Conservation (phyloP, 1,140 invertebrate species). For the Pseudomyrmex flavicornis region DNA sequence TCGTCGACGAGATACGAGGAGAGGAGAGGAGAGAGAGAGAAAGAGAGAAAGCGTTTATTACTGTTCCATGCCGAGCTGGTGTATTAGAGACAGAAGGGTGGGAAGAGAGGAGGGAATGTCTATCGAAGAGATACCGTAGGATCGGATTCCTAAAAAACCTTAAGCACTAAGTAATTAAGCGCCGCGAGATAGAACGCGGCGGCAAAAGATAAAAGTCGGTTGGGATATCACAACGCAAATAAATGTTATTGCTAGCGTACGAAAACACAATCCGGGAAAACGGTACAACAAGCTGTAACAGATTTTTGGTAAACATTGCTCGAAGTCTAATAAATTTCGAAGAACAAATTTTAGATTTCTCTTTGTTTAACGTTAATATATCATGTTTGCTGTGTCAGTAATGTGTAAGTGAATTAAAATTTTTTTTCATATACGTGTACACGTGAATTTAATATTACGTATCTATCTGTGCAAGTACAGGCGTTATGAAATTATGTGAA, state of each 20-base stretch:
- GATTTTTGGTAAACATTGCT: background rate
- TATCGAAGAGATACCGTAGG: background rate
- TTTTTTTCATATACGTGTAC: too few relatives aligned
- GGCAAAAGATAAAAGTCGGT: background rate
- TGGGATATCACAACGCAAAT: background rate
- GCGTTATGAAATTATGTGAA: too few relatives aligned
- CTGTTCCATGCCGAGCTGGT: slow-evolving; percentile 11
- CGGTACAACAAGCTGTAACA: background rate
- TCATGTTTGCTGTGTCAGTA: too few relatives aligned
- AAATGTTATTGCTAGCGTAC: slow-evolving; percentile 6
- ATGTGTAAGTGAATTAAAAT: too few relatives aligned
- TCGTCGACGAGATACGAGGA: background rate
- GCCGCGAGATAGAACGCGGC: background rate
- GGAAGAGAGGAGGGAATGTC: background rate
- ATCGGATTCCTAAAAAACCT: slow-evolving; percentile 43
- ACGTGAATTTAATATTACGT: too few relatives aligned
- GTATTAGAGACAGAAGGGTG: background rate
- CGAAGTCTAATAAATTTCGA: too few relatives aligned
- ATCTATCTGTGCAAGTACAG: too few relatives aligned
- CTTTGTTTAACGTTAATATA: too few relatives aligned
- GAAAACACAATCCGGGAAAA: background rate
- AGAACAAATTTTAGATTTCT: too few relatives aligned
- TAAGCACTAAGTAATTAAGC: slow-evolving; percentile 22
- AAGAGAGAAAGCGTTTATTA: slow-evolving; percentile 38
- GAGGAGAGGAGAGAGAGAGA: background rate